Conservation (phyloP, 2,113 vertebrate genomes). For the Felis chaus region DNA sequence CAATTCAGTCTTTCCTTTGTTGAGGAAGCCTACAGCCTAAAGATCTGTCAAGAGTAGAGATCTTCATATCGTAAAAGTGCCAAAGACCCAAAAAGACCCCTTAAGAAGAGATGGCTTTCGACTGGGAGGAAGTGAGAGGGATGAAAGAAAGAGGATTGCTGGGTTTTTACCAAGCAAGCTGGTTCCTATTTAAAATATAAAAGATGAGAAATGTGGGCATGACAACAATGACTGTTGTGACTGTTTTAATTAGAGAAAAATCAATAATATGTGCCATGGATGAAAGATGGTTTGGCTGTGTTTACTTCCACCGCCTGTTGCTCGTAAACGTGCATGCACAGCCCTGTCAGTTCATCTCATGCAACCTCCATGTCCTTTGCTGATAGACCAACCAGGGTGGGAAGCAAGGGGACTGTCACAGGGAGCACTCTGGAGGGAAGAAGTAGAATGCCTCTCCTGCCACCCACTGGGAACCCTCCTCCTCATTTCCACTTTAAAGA, state of each 20-base stretch:
- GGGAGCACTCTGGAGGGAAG: background rate
- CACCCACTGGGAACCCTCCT: background rate
- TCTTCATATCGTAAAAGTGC: constrained; percentile 16
- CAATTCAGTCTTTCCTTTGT: background rate
- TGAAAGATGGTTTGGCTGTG: constrained; percentile 63
- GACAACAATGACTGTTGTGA: constrained; percentile 66
- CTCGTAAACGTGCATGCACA: constrained; percentile 11
- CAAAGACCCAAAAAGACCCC: background rate
- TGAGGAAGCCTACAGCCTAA: background rate
- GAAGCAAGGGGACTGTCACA: too few species aligned
- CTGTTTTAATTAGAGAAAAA: constrained; percentile 75
- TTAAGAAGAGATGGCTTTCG: background rate
- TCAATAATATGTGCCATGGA: constrained; percentile 58
- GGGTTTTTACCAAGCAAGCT: constrained; percentile 58
- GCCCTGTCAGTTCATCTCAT: background rate
- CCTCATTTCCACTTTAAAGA: background rate
- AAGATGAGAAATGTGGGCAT: constrained; percentile 61
- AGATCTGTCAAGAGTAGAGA: constrained; percentile 6
- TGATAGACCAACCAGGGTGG: background rate
- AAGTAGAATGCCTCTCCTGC: background rate
- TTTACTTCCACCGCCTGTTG: constrained; percentile 53
- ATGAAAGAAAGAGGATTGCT: constrained; percentile 25
- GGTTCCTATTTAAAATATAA: constrained; percentile 68
- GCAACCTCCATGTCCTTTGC: background rate
- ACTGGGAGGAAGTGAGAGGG: background rate